These are phyloP conservation scores for Myopa tessellatipennis DNA, from an alignment of 2,888 invertebrate species.

Conservation along the genomic window DNA sequence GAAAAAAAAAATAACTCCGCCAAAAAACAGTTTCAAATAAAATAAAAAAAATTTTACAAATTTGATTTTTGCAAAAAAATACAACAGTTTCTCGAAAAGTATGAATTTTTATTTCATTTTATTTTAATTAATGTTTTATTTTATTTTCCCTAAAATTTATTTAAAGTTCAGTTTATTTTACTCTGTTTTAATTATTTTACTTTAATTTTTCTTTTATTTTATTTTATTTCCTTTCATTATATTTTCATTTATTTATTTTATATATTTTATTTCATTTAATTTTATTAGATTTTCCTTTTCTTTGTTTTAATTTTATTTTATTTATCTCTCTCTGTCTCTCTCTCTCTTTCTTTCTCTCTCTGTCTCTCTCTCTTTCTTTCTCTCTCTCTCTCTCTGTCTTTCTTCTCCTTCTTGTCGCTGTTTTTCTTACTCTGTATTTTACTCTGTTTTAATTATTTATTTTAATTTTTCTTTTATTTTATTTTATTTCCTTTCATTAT, in stretches of 20 bases:
- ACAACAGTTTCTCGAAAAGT: too few species aligned
- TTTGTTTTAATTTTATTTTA: neutral
- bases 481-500: neutral
- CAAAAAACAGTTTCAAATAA: too few species aligned
- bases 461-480: neutral
- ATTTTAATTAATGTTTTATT: too few species aligned
- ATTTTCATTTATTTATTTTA: neutral
- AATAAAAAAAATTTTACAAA: too few species aligned
- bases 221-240: neutral
- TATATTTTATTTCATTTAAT: neutral
- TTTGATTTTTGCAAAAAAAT: too few species aligned
- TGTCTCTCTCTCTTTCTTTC: neutral
- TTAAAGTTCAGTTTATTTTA: neutral
- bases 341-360: too few species aligned
- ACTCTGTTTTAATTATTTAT: neutral
- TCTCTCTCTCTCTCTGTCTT: too few species aligned
- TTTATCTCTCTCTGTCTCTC: neutral
- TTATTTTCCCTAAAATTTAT: too few species aligned
- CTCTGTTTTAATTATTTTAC: neutral
- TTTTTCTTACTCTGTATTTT: neutral
- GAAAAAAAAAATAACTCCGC: too few species aligned
- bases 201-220: neutral
- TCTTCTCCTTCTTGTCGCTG: too few species aligned
- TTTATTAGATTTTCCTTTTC: constrained; percentile 3
- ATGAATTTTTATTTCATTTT: too few species aligned